Conservation (phyloP, 2,113 vertebrate species). For the Chamaea fasciata region DNA sequence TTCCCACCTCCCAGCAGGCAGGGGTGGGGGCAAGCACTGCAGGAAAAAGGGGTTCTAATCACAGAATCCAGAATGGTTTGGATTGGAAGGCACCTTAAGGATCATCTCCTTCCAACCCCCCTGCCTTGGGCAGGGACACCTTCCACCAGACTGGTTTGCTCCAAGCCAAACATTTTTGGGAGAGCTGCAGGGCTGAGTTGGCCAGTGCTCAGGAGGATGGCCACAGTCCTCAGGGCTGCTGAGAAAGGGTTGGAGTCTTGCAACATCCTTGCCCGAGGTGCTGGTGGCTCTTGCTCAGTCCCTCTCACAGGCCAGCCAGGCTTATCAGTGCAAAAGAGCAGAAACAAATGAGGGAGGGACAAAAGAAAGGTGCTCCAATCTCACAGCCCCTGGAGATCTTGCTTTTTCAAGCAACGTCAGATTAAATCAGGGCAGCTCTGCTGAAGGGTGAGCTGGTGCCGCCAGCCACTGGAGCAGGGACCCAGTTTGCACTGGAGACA, state of each 20-base stretch:
- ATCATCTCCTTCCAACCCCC: not conserved
- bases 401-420: not conserved
- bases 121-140: not conserved
- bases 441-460: not conserved
- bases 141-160: not conserved
- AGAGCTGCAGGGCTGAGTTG: not conserved
- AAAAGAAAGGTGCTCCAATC: not conserved
- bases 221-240: not conserved
- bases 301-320: not conserved
- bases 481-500: constrained; percentile 8
- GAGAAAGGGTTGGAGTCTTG: not conserved
- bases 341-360: constrained; percentile 1
- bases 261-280: not conserved
- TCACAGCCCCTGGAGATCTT: not conserved
- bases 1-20: not conserved
- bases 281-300: not conserved
- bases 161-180: not conserved
- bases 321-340: not conserved
- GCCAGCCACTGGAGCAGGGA: not conserved
- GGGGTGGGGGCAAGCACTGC: not conserved
- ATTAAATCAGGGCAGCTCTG: constrained; percentile 36
- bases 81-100: not conserved
- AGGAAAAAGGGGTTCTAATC: not conserved
- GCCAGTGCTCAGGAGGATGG: not conserved
- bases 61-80: not conserved